Percentiles rank a stretch among this genome's conserved stretches.
phyloP scores from a whole-genome alignment of 2,888 invertebrate species.

The Tethea ocularis region DNA sequence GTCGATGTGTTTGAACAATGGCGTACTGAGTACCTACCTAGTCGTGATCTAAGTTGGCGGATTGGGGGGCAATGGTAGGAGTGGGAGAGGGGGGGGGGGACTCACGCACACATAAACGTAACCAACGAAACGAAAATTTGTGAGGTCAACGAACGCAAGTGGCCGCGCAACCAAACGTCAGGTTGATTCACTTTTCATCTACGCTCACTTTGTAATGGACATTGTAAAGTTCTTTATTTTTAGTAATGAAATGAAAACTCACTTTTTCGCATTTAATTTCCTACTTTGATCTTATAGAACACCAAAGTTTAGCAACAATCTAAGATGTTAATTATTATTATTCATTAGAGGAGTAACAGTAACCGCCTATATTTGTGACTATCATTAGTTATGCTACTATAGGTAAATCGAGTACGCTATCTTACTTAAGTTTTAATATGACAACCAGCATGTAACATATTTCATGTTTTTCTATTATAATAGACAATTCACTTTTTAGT shows the following conservation, averaged over 20 bases:
- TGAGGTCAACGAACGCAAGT: slow-evolving; percentile 80
- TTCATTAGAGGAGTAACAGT: neutral
- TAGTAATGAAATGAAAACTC: slow-evolving; percentile 60
- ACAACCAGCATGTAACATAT: neutral
- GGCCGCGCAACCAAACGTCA: slow-evolving; percentile 78
- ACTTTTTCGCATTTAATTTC: slow-evolving; percentile 44
- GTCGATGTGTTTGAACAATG: slow-evolving; percentile 50
- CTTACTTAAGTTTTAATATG: neutral
- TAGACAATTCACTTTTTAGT: neutral
- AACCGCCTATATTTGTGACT: slow-evolving; percentile 1
- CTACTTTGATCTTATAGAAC: slow-evolving; percentile 24
- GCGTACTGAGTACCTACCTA: slow-evolving; percentile 51
- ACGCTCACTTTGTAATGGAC: slow-evolving; percentile 67
- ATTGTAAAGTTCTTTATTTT: slow-evolving; percentile 57
- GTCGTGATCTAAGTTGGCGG: slow-evolving; percentile 70
- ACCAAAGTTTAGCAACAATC: slow-evolving; percentile 1
- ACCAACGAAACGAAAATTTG: slow-evolving; percentile 83
- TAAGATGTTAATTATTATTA: slow-evolving; percentile 3
- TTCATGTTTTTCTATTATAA: neutral
- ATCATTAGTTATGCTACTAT: neutral
- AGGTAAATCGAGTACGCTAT: neutral
- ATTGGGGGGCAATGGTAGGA: slow-evolving; percentile 53
- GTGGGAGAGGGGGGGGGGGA: slow-evolving; percentile 31
- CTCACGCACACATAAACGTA: slow-evolving; percentile 63
- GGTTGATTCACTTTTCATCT: slow-evolving; percentile 83